phyloP scores from a whole-genome alignment of 2,888 invertebrate species.

The Lycia hirtaria region DNA sequence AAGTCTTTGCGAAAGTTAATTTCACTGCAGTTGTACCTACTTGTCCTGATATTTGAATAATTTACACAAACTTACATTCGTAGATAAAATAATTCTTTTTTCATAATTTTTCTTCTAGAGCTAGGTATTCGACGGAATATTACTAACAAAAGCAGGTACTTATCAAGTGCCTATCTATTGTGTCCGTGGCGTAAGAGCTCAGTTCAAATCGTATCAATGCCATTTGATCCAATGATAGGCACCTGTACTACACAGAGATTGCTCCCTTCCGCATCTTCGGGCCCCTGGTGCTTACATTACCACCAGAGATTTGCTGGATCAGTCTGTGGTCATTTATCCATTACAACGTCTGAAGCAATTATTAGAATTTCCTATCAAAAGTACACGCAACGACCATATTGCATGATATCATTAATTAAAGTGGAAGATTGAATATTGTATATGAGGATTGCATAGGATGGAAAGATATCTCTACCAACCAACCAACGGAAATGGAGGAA shows the following conservation, averaged over 20 bases:
- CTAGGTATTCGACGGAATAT: not conserved
- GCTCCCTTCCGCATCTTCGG: conserved; percentile 63
- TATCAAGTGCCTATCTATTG: no score
- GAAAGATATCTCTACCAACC: no score
- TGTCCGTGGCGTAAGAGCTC: not conserved
- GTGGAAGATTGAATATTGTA: no score
- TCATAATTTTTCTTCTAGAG: no score
- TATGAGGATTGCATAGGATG: no score
- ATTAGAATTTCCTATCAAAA: not conserved
- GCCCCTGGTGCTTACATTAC: conserved; percentile 49
- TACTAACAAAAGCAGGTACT: not conserved
- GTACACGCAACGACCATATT: not conserved
- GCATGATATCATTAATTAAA: no score
- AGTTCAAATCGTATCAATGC: conserved; percentile 41
- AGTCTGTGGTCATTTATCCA: not conserved
- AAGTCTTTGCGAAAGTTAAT: no score
- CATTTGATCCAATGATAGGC: conserved; percentile 65
- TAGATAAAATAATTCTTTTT: no score
- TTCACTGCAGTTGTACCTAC: no score
- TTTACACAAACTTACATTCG: no score
- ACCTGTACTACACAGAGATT: conserved; percentile 64
- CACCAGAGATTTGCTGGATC: conserved; percentile 24
- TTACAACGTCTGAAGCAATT: not conserved
- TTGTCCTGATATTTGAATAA: no score
- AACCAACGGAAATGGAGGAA: no score